Base-by-base conservation (phyloP, 1,140 invertebrate genomes). In the Scaptomyza graminum region DNA sequence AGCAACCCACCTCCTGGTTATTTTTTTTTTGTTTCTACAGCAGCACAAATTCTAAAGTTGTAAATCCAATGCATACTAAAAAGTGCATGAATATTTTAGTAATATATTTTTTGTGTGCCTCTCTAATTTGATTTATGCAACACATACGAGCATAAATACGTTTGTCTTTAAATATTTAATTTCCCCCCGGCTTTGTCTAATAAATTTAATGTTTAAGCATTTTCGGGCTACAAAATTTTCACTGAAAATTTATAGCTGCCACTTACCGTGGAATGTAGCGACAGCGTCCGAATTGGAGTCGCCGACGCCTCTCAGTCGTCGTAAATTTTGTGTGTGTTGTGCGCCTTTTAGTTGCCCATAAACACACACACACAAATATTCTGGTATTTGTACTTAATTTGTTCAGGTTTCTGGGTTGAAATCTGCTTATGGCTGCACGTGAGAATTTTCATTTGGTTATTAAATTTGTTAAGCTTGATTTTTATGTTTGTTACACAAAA, bases 191-290 rank as follows among this genome's bases (percentile, higher is more conserved):
- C 61, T 70, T 65, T 70, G 67, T 76, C 76, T 69, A 79, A 83
- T 83, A 83, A 83, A 83, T 80, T 87, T 85, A 65, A 63, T 70
- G 80, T 77, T 81, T 85, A 84, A 87, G 77, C 81, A 81, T 87
- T 84, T 84, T 74, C 66, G 68, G 62, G 52, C 74, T 47, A 47
- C 13, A 59, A 71, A 54, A 64, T 70, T 70, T 84, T 85, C 72
- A 56, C 72, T 65, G 60, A 51, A 60, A 82, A 78, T 72, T 75
- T 67, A 62, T 66, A 55, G 56, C 47, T 50, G 49, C 68, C 55
- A 75, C 68, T 75, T 75, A 62, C 73, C 62, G 55, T 67, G 73
- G 56, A 75, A 66, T 75, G 62, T 62, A 61, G 68, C 68, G 62
- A 65, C 61, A 71, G 68, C 68, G 68, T 66, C 18, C 68, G 68